Evolutionary conservation across 1,140 invertebrate genomes (phyloP), one percentile per base, ranked within the genome.

Genomic region (Ostrea denselamellosa): DNA sequence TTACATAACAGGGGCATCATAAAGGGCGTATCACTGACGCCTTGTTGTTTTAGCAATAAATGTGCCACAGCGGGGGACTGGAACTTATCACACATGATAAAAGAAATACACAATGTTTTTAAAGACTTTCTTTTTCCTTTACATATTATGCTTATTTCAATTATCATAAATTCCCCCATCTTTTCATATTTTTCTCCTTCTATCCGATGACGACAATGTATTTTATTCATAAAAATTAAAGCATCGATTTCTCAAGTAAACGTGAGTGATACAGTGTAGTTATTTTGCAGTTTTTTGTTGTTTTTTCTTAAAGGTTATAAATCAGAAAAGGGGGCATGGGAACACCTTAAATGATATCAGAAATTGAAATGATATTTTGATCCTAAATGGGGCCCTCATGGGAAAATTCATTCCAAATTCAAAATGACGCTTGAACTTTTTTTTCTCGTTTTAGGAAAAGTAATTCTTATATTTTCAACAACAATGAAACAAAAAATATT

Each of bases 1-100:
- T 10, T 28, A 28, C 8, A 77, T 34, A 77, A 25, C 25, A 7
- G 8, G 1, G 68, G 68, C 28, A 77, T 77, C 25, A 77, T 77
- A 17, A 9, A 77, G 68, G 68, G 68, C 22, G 25, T 77, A 77
- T 34, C 68, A 34, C 12, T 77, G 68, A 77, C 68, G 28, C 68
- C 25, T 62, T 77, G 68, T 77, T 77, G 68, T 77, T 77, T 77
- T 77, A 77, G 68, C 25, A 77, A 77, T 77, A 77, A 77, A 77
- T 25, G 68, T 77, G 68, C 68, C 68, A 77, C 68, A 77, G 68
- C 68, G 12, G 68, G 68, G 28, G 68, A 77, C 68, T 12, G 68
- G 68, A 25, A 25, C 22, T 9, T 25, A 34, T 77, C 25, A 25
- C 25, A 77, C 25, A 34, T 34, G 28, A 28, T 77, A 77, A 77